Evolutionary conservation across 2,797 vertebrate genomes (phyloP).

Genomic region (Microctenopoma lineatum): DNA sequence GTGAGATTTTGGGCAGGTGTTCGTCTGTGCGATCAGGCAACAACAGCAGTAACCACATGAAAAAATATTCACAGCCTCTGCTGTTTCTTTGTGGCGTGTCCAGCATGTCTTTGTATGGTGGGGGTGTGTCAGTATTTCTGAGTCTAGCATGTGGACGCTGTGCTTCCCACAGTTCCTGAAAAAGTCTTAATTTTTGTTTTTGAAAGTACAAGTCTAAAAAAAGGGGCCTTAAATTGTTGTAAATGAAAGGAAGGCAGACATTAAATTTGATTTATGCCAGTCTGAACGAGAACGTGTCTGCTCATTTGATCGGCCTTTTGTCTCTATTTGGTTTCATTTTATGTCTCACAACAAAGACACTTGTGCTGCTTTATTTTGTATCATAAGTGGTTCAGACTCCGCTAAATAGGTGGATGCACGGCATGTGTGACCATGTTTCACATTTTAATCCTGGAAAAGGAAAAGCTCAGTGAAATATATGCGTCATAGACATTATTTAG

Average conservation of each 20-base stretch:
- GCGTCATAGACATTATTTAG: background rate
- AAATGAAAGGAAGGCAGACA: conserved; percentile 42
- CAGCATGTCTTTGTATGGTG: background rate
- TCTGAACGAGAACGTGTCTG: conserved; percentile 32
- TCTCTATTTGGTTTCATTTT: conserved; percentile 47
- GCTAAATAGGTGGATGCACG: conserved; percentile 2
- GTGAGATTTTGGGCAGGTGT: background rate
- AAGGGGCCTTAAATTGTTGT: conserved; percentile 50
- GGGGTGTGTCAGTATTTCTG: conserved; percentile 4
- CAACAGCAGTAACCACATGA: conserved; percentile 12
- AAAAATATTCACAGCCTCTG: background rate
- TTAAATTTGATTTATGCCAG: conserved; percentile 53
- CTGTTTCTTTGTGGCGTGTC: background rate
- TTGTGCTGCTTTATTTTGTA: conserved; percentile 35
- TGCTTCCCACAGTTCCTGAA: conserved; percentile 28
- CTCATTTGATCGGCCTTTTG: conserved; percentile 38
- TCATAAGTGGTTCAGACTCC: conserved; percentile 21
- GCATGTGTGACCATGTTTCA: background rate
- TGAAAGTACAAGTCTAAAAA: conserved; percentile 44
- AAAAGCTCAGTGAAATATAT: background rate
- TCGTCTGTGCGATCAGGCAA: conserved; percentile 1
- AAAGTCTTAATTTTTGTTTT: conserved; percentile 53
- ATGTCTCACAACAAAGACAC: conserved; percentile 19
- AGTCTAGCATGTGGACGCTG: conserved; percentile 4
- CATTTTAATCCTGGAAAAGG: conserved; percentile 2